Conservation (phyloP, 2,113 vertebrate genomes). For the Rhegmatorhina hoffmannsi region DNA sequence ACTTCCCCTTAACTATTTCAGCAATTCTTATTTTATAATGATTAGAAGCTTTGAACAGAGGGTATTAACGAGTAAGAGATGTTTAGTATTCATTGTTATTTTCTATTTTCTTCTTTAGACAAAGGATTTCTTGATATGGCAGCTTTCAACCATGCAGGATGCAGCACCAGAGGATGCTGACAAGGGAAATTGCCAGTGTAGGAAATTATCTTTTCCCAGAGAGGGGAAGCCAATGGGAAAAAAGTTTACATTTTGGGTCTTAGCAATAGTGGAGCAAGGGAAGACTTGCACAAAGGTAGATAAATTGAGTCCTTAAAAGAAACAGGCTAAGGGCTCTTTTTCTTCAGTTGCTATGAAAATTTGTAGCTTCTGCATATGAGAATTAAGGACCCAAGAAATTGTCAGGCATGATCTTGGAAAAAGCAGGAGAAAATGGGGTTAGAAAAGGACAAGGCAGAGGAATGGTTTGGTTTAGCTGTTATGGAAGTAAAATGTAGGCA, state of each 20-base stretch:
- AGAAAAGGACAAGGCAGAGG: background rate
- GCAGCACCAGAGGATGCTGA: background rate
- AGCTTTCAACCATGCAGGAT: background rate
- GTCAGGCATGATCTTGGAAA: background rate
- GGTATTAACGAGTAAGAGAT: background rate
- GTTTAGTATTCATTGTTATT: background rate
- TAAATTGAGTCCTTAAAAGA: background rate
- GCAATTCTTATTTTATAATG: background rate
- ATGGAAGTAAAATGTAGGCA: background rate
- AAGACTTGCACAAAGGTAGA: background rate
- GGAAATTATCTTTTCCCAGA: background rate
- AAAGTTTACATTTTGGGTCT: background rate
- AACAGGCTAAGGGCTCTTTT: background rate
- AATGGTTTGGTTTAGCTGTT: background rate
- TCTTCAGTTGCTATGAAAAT: background rate
- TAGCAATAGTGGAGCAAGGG: background rate
- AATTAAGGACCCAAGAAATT: background rate
- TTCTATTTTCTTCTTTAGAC: constrained; percentile 15
- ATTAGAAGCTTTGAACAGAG: background rate
- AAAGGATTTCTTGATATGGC: background rate
- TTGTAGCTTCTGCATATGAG: background rate
- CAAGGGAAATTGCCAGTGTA: background rate
- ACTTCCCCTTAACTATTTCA: background rate
- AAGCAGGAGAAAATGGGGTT: background rate
- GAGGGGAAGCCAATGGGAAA: background rate